phyloP scores from a whole-genome alignment of 2,113 vertebrate species.

The Tragelaphus strepsiceros region DNA sequence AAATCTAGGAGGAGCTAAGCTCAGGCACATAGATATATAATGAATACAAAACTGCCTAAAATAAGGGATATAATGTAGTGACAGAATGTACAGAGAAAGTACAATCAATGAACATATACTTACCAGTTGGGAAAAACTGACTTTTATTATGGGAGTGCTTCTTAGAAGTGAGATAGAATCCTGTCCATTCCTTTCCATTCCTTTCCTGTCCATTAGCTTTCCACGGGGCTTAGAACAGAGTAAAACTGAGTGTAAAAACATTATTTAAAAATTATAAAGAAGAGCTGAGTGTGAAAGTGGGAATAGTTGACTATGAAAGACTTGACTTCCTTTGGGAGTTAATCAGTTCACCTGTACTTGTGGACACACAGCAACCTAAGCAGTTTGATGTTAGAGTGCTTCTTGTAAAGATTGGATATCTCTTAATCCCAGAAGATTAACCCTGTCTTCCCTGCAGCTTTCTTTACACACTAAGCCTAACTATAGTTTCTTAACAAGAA shows the following conservation, averaged over 20 bases:
- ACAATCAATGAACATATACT: not conserved
- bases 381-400: not conserved
- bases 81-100: not conserved
- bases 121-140: not conserved
- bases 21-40: not conserved
- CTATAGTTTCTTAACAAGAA: conserved; percentile 8
- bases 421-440: conserved; percentile 40
- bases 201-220: not conserved
- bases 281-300: not conserved
- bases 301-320: not conserved
- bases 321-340: not conserved
- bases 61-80: not conserved
- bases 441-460: not conserved
- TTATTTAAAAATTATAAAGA: not conserved
- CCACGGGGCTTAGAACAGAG: not conserved
- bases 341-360: not conserved
- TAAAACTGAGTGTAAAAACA: not conserved
- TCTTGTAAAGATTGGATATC: not conserved
- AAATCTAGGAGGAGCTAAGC: not conserved
- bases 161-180: not conserved
- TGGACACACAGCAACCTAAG: not conserved
- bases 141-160: not conserved
- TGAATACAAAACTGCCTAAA: not conserved
- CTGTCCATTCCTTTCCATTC: not conserved
- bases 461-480: not conserved